Evolutionary conservation across 2,888 invertebrate genomes (phyloP).

Genomic region (Steinernema scapterisci): DNA sequence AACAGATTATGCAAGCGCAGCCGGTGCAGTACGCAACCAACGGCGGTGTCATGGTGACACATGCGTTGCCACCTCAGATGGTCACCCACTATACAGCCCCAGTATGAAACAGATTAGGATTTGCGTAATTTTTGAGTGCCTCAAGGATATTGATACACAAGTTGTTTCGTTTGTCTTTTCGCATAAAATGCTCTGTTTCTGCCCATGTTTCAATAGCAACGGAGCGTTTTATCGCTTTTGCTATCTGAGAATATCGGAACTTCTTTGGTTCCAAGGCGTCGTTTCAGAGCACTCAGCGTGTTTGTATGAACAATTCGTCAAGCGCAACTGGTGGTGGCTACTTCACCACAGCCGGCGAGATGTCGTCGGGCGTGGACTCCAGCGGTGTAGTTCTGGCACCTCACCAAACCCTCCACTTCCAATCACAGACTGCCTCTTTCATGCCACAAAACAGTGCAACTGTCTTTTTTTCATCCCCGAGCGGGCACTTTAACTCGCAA

Average conservation of each 20-base stretch:
- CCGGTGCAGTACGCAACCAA: not conserved
- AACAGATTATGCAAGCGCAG: constrained; percentile 9
- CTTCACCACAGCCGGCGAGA: constrained; percentile 27
- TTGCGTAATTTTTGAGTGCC: too few relatives aligned
- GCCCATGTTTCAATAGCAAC: not conserved
- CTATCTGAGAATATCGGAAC: not conserved
- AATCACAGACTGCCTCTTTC: constrained; percentile 11
- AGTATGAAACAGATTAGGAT: not conserved
- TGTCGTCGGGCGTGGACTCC: constrained; percentile 5
- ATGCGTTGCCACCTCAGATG: not conserved
- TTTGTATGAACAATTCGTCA: constrained; percentile 16
- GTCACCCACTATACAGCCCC: constrained; percentile 15
- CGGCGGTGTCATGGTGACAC: not conserved
- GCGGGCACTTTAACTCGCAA: not conserved
- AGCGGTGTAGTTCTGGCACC: not conserved
- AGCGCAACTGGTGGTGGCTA: not conserved
- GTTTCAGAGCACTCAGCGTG: not conserved
- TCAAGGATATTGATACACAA: too few relatives aligned
- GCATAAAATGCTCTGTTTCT: not conserved
- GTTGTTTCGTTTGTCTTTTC: too few relatives aligned
- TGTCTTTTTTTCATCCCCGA: not conserved
- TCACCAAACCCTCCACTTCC: not conserved
- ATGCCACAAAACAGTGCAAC: not conserved
- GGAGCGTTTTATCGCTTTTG: constrained; percentile 12
- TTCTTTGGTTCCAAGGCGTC: not conserved